Evolutionary conservation across 2,113 vertebrate species (phyloP).

Genomic region (Oreotrochilus melanogaster): DNA sequence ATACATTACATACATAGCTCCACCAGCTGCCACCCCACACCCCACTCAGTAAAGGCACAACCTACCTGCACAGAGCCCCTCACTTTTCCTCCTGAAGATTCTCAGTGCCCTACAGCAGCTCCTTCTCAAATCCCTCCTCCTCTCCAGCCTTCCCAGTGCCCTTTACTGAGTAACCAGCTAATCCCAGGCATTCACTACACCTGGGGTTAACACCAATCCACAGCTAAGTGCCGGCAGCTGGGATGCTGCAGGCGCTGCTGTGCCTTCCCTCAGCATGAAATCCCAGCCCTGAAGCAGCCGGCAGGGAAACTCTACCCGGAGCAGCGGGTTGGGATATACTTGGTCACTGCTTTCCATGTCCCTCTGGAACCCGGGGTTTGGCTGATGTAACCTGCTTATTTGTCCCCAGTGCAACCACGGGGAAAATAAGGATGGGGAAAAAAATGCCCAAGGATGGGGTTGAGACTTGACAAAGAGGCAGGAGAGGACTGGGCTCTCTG

Average conservation of each 20-base stretch:
- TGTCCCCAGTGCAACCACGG: accelerated
- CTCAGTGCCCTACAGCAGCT: neutral
- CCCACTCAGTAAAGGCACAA: neutral
- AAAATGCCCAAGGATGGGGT: neutral
- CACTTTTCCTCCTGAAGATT: neutral
- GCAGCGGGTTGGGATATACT: accelerated
- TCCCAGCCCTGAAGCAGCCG: neutral
- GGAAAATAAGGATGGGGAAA: neutral
- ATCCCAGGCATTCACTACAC: neutral
- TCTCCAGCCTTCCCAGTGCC: neutral
- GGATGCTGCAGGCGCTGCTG: neutral
- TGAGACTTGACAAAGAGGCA: neutral
- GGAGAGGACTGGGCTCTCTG: neutral
- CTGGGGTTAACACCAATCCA: neutral
- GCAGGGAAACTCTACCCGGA: neutral
- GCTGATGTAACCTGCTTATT: neutral
- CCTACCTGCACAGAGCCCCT: neutral
- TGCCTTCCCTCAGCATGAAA: neutral
- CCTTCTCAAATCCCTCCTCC: neutral
- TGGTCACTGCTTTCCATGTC: neutral
- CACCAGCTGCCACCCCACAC: neutral
- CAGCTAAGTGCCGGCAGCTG: neutral
- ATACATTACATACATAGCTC: neutral
- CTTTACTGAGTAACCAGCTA: neutral
- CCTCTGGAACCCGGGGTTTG: neutral